Base-by-base conservation (phyloP, 2,888 invertebrate genomes). In the Drosophila infuscata region DNA sequence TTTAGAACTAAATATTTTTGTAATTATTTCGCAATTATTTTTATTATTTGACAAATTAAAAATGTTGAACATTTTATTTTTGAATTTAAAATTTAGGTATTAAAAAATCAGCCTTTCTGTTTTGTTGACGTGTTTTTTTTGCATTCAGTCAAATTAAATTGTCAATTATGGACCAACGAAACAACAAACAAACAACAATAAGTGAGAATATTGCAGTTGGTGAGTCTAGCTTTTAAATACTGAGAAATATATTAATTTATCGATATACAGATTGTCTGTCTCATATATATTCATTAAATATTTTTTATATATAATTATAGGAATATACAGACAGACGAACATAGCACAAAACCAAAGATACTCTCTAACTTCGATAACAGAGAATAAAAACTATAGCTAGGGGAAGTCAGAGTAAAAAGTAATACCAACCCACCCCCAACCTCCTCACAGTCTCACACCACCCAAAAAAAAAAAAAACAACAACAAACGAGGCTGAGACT, bases 111-210 rank as follows among this genome's bases (percentile, higher is more conserved):
- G 29, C 35, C 20, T 15, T 17, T 33, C 38, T 3, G 17, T 38
- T 8, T 38, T 17, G 38, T 8, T 38, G 20, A 46, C 7, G 3
- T 48, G 2, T 62, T 65, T 76, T 66, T 71, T 73, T 71, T 56
- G 70, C 77, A 88, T 81, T 90, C 85, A 83, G 85, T 77, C 81
- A 91, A 92, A 92, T 91, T 91, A 92, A 92, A 91, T 91, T 92
- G 90, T 90, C 92, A 92, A 91, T 91, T 88, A 92, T 91, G 86
- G 84, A 81, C 80, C 82, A 90, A 83, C 78, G 82, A 82, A 79
- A 64, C 82, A 90, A 83, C 78, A 82, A 82, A 79, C 66, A 30
- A 53, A 54, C 49, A 33, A 58, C 57, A 59, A 59, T 33, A 54
- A 25, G 4, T 7, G 15, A 25, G 15, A 25, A 46, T 25, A 7